A percentile compares a stretch with the other conserved stretches of the same genome.
Conservation (phyloP, 1,140 invertebrate species). For the Odontomachus brunneus region DNA sequence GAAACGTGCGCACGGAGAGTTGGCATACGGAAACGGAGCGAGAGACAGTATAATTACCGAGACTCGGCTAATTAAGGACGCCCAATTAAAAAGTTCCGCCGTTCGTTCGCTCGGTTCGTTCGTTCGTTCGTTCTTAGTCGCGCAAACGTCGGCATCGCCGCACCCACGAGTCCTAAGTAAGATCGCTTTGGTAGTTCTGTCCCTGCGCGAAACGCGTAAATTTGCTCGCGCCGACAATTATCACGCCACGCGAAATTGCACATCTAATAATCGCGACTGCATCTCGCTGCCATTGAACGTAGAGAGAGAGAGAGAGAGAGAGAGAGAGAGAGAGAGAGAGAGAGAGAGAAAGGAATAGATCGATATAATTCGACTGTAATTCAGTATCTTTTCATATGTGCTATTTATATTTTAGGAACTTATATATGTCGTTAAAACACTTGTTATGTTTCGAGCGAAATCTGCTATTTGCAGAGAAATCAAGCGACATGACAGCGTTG, state of each 20-base stretch:
- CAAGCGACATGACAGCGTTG: too few relatives aligned
- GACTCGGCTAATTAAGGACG: slow-evolving; percentile 84
- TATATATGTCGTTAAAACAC: too few relatives aligned
- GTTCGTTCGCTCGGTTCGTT: slow-evolving; percentile 59
- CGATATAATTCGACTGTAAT: too few relatives aligned
- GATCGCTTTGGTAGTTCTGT: slow-evolving; percentile 68
- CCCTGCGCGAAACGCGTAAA: slow-evolving; percentile 64
- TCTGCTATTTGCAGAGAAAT: too few relatives aligned
- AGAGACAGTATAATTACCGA: slow-evolving; percentile 84
- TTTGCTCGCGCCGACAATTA: slow-evolving; percentile 64
- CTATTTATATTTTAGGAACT: too few relatives aligned
- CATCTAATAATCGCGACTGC: slow-evolving; percentile 35
- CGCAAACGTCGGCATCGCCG: slow-evolving; percentile 68
- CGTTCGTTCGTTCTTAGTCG: slow-evolving; percentile 62
- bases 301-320: too few relatives aligned
- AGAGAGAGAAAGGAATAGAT: too few relatives aligned
- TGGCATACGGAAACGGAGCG: slow-evolving; percentile 67
- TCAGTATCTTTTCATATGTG: too few relatives aligned
- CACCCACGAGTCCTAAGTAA: slow-evolving; percentile 37
- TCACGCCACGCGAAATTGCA: too few relatives aligned
- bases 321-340: too few relatives aligned
- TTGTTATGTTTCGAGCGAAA: too few relatives aligned
- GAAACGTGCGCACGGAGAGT: not conserved
- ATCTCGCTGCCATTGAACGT: too few relatives aligned
- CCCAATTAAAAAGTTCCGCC: slow-evolving; percentile 85